Evolutionary conservation across 2,113 vertebrate species (phyloP).

Genomic region (Aldabrachelys gigantea): DNA sequence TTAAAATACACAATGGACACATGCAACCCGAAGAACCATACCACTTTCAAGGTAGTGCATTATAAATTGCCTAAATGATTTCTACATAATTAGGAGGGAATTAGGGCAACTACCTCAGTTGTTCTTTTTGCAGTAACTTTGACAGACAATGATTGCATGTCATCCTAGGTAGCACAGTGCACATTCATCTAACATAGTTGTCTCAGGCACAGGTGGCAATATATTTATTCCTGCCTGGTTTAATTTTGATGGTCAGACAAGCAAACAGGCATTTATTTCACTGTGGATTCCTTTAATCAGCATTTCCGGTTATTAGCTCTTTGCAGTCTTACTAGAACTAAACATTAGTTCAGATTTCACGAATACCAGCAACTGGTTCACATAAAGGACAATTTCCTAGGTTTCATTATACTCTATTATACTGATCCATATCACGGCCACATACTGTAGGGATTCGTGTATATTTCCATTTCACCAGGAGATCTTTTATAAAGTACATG

Average conservation of each 20-base stretch:
- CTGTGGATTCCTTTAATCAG: slow-evolving; percentile 64
- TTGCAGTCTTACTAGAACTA: slow-evolving; percentile 32
- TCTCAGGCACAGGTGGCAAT: slow-evolving; percentile 67
- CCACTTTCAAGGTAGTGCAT: background rate
- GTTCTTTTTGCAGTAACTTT: slow-evolving; percentile 30
- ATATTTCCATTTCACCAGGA: background rate
- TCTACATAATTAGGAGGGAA: slow-evolving; percentile 1
- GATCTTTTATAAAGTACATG: background rate
- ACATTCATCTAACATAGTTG: slow-evolving; percentile 62
- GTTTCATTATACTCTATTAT: slow-evolving; percentile 32
- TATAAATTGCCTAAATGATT: slow-evolving; percentile 19
- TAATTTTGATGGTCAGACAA: slow-evolving; percentile 70
- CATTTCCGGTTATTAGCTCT: slow-evolving; percentile 63
- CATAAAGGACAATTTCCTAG: slow-evolving; percentile 53
- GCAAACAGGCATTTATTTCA: slow-evolving; percentile 69
- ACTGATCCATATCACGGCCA: slow-evolving; percentile 13
- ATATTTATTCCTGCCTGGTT: slow-evolving; percentile 71
- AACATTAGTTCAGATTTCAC: slow-evolving; percentile 56
- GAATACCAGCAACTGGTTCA: slow-evolving; percentile 52
- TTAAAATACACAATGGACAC: background rate
- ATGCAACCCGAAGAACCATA: background rate
- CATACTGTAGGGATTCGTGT: background rate
- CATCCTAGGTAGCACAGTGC: slow-evolving; percentile 48
- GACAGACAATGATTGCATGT: slow-evolving; percentile 54
- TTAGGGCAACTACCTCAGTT: slow-evolving; percentile 21